Evolutionary conservation across 1,140 invertebrate species (phyloP).

Genomic region (Mya arenaria): DNA sequence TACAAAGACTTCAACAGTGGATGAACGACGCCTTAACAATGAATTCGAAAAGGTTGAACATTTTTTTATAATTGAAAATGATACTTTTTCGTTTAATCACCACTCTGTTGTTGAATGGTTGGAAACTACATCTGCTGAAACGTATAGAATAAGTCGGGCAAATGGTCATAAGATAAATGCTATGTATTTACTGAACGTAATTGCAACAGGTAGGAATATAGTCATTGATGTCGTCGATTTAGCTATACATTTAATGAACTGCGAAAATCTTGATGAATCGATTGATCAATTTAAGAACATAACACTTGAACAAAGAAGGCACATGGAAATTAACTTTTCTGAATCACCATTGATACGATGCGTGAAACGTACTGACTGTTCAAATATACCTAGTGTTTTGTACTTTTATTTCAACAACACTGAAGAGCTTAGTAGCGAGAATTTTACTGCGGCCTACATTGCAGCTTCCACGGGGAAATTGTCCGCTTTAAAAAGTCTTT

Average conservation of each 20-base stretch:
- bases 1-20: not conserved
- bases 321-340: not conserved
- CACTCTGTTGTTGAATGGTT: not conserved
- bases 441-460: no score
- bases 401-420: no score
- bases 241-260: not conserved
- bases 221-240: not conserved
- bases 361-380: not conserved
- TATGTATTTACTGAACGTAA: not conserved
- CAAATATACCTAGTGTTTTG: not conserved
- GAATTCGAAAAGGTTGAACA: not conserved
- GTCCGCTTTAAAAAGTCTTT: no score
- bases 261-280: not conserved
- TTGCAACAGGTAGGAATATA: not conserved
- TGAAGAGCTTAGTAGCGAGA: no score
- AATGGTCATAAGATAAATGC: conserved; percentile 1
- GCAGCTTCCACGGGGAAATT: no score
- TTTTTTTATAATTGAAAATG: not conserved
- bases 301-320: not conserved
- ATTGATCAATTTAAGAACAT: not conserved
- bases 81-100: not conserved
- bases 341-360: not conserved
- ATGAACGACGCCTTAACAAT: not conserved
- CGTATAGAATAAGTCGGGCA: not conserved
- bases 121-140: not conserved